These are phyloP conservation scores for Drosophila mayri DNA, from an alignment of 1,140 invertebrate genomes.

Conservation along the genomic window DNA sequence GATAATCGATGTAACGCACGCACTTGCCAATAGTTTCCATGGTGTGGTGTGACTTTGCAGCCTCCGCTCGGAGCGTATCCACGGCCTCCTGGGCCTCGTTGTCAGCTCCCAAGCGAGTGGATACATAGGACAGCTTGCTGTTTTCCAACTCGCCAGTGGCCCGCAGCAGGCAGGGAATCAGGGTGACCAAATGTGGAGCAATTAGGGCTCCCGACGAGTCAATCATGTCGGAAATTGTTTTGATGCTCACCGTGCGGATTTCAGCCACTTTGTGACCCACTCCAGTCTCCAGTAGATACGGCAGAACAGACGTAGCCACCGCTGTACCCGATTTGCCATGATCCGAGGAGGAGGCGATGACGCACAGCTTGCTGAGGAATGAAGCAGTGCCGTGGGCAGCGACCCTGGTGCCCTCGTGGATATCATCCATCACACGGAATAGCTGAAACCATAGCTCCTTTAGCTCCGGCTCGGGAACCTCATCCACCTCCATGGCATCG, in stretches of 20 bases:
- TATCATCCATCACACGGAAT: conserved; percentile 96
- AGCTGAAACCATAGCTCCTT: conserved; percentile 92
- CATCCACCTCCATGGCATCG: conserved; percentile 63
- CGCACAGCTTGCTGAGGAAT: conserved; percentile 92
- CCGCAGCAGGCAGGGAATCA: conserved; percentile 93
- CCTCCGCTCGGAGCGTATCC: conserved; percentile 91
- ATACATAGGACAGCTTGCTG: conserved; percentile 91
- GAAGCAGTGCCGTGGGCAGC: conserved; percentile 92
- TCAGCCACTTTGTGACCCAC: conserved; percentile 91
- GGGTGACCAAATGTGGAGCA: conserved; percentile 91
- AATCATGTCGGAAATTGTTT: conserved; percentile 93
- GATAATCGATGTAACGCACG: conserved; percentile 92
- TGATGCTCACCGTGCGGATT: conserved; percentile 92
- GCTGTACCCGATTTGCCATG: conserved; percentile 92
- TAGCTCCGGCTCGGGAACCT: conserved; percentile 85
- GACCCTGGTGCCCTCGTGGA: conserved; percentile 94
- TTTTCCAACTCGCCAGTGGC: conserved; percentile 94
- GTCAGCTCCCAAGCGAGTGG: conserved; percentile 89
- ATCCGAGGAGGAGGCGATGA: conserved; percentile 90
- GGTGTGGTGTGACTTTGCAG: conserved; percentile 93
- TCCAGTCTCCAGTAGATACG: conserved; percentile 92
- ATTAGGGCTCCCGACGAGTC: conserved; percentile 91
- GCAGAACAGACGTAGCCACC: conserved; percentile 91
- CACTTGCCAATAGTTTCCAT: conserved; percentile 95
- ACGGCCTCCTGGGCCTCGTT: conserved; percentile 89